phyloP scores from a whole-genome alignment of 2,113 vertebrate genomes.

The Rhinopomastus cyanomelas region DNA sequence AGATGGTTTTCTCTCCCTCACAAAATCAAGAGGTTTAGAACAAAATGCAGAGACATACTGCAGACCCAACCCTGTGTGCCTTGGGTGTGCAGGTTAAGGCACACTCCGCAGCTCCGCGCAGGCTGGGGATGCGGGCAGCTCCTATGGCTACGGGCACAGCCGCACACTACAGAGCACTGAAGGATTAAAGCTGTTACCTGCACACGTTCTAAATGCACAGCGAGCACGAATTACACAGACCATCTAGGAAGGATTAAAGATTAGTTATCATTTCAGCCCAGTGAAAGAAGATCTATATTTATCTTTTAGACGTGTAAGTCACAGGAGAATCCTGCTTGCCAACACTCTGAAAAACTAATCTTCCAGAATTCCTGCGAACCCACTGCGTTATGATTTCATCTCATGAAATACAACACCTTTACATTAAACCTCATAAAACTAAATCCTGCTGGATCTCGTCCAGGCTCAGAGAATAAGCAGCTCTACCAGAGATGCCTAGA shows the following conservation, averaged over 20 bases:
- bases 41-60: background rate
- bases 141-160: background rate
- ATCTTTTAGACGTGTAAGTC: constrained; percentile 77
- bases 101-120: no score
- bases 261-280: constrained; percentile 78
- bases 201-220: constrained; percentile 35
- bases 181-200: constrained; percentile 57
- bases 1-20: background rate
- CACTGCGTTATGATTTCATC: constrained; percentile 86
- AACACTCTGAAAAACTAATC: constrained; percentile 82
- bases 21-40: background rate
- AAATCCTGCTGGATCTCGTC: constrained; percentile 75
- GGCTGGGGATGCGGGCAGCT: background rate
- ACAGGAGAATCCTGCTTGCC: constrained; percentile 74
- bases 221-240: constrained; percentile 46
- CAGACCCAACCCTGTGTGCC: no score
- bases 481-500: constrained; percentile 73
- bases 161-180: background rate
- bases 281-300: constrained; percentile 80
- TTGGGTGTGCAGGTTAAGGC: no score
- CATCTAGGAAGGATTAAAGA: constrained; percentile 76
- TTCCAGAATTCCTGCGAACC: constrained; percentile 81
- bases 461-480: constrained; percentile 77
- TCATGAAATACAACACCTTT: constrained; percentile 85
- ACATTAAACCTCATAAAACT: constrained; percentile 83